A percentile compares a stretch with the other conserved stretches of the same genome.
phyloP scores from a whole-genome alignment of 2,888 invertebrate genomes.

The Agrochola macilenta region DNA sequence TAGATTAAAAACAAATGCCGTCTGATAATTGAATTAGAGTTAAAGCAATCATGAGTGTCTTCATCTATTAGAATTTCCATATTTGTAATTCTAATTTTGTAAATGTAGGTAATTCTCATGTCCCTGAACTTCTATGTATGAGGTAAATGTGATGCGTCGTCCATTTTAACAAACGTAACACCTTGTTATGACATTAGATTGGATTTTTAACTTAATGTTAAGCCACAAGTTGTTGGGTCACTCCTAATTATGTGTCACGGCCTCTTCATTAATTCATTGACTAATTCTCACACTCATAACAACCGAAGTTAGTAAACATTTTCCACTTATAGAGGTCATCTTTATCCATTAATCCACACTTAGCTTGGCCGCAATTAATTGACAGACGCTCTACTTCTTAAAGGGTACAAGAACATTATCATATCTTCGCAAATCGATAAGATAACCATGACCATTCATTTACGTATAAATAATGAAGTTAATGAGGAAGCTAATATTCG shows the following conservation, averaged over 20 bases:
- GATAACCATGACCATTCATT: constrained; percentile 41
- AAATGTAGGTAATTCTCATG: constrained; percentile 29
- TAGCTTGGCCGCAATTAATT: constrained; percentile 40
- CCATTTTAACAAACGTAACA: constrained; percentile 7
- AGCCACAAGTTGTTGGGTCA: constrained; percentile 29
- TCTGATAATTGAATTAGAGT: background rate
- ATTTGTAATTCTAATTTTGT: constrained; percentile 18
- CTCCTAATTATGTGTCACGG: constrained; percentile 51
- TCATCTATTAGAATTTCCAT: constrained; percentile 11
- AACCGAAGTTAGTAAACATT: constrained; percentile 48
- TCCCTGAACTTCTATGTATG: constrained; percentile 26
- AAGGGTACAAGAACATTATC: constrained; percentile 38
- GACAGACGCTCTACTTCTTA: constrained; percentile 39
- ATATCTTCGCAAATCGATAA: constrained; percentile 53
- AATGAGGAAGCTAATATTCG: constrained; percentile 31
- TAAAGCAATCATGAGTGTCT: background rate
- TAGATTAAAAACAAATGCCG: background rate
- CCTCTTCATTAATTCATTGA: constrained; percentile 58
- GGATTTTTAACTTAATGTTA: constrained; percentile 17
- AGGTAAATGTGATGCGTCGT: constrained; percentile 13
- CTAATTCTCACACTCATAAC: constrained; percentile 38
- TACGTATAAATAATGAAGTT: constrained; percentile 26
- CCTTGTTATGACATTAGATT: constrained; percentile 33
- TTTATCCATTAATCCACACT: constrained; percentile 36
- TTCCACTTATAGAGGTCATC: constrained; percentile 36